These are phyloP conservation scores for Astropecten irregularis DNA, from an alignment of 53 echinoderm and acorn worm genomes.

Conservation along the genomic window DNA sequence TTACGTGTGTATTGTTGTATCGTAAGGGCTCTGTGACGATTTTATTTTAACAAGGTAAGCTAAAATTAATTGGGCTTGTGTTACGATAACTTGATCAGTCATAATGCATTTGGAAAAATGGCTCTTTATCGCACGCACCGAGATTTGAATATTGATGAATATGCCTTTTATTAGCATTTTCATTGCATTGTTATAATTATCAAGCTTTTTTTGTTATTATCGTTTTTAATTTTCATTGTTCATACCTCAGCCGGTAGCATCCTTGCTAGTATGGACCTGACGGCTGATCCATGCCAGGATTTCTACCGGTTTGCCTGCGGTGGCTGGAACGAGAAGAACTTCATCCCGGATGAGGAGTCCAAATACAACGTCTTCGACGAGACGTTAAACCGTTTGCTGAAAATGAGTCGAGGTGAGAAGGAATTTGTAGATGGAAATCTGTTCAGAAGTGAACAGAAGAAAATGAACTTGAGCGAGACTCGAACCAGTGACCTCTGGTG, in stretches of 20 bases:
- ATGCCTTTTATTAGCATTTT: neutral
- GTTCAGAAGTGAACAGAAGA: too few species aligned
- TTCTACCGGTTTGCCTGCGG: slow-evolving; percentile 95
- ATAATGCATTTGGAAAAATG: neutral
- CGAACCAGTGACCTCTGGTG: too few species aligned
- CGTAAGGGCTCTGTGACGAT: too few species aligned
- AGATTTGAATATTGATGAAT: neutral
- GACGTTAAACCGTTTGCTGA: slow-evolving; percentile 54
- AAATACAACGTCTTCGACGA: slow-evolving; percentile 61
- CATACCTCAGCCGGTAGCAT: slow-evolving; percentile 72
- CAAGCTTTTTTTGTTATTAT: too few species aligned
- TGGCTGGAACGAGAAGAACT: slow-evolving; percentile 74
- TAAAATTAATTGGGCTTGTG: too few species aligned
- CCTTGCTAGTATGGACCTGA: slow-evolving; percentile 72
- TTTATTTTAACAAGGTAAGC: too few species aligned
- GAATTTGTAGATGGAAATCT: neutral
- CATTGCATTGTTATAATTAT: neutral
- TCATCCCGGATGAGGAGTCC: slow-evolving; percentile 82
- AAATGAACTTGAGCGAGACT: too few species aligned
- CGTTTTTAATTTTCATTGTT: neutral
- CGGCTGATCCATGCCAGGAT: slow-evolving; percentile 85
- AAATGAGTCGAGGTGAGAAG: slow-evolving; percentile 76
- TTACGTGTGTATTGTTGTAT: too few species aligned
- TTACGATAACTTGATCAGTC: too few species aligned
- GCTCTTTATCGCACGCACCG: neutral